A percentile compares a stretch with the other conserved stretches of the same genome.
Evolutionary conservation across 2,113 vertebrate species (phyloP).

Genomic region (Heterotis niloticus): DNA sequence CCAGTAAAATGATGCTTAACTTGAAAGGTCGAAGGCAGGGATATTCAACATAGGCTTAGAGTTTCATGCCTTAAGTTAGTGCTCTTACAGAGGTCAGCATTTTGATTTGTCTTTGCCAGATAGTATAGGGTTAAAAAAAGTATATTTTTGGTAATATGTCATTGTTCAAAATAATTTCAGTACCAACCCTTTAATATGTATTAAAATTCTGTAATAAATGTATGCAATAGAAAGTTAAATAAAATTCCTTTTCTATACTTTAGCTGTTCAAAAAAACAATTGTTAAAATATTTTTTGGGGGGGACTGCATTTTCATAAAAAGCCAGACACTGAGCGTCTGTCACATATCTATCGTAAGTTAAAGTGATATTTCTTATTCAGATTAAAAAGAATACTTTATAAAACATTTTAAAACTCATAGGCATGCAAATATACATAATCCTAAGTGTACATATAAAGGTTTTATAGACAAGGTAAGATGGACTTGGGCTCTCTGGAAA

Average conservation of each 20-base stretch:
- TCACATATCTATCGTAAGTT: conserved; percentile 2
- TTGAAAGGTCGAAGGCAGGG: neutral
- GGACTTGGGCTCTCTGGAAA: neutral
- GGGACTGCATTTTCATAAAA: neutral
- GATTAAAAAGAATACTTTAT: neutral
- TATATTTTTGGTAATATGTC: conserved; percentile 11
- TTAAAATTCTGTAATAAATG: neutral
- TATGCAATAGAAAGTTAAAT: conserved; percentile 12
- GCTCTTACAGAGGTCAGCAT: conserved; percentile 18
- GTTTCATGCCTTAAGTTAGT: conserved; percentile 24
- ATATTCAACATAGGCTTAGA: neutral
- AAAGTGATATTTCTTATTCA: neutral
- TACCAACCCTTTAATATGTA: neutral
- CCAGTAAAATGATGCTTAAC: neutral
- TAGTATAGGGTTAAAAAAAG: conserved; percentile 17
- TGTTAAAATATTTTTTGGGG: neutral
- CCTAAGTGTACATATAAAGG: neutral
- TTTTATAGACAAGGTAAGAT: neutral
- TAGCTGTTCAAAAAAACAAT: conserved; percentile 9
- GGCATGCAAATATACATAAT: conserved; percentile 2
- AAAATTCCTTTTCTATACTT: neutral
- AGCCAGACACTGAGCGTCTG: neutral
- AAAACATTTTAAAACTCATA: neutral
- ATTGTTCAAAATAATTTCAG: neutral
- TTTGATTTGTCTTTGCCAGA: conserved; percentile 22